Evolutionary conservation across 1,140 invertebrate species (phyloP).

Genomic region (Lordiphosa stackelbergi): DNA sequence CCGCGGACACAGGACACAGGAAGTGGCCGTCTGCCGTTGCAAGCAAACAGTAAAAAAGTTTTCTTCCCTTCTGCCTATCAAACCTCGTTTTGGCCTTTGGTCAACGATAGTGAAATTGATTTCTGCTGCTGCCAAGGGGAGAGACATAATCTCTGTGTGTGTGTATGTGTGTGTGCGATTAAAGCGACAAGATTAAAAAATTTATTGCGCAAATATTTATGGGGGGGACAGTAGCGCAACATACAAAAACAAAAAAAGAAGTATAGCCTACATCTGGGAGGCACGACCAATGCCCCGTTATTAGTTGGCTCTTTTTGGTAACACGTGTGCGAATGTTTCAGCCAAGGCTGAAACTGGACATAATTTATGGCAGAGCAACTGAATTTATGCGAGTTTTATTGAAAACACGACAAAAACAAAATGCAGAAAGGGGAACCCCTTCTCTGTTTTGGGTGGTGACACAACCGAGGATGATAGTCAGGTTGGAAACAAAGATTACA

Average conservation of each 20-base stretch:
- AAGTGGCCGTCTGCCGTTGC: slow-evolving; percentile 45
- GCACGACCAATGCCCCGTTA: slow-evolving; percentile 60
- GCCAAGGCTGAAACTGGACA: slow-evolving; percentile 52
- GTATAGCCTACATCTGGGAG: slow-evolving; percentile 57
- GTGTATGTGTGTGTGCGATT: slow-evolving; percentile 71
- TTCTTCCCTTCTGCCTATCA: not conserved
- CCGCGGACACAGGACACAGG: slow-evolving; percentile 16
- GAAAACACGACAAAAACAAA: slow-evolving; percentile 18
- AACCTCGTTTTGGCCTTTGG: slow-evolving; percentile 23
- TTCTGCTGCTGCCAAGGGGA: slow-evolving; percentile 60
- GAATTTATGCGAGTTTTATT: slow-evolving; percentile 62
- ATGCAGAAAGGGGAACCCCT: slow-evolving; percentile 5
- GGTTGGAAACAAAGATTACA: not conserved
- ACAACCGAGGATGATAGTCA: not conserved
- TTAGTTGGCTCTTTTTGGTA: slow-evolving; percentile 51
- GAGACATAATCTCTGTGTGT: slow-evolving; percentile 46
- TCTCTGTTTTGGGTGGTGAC: slow-evolving; percentile 4
- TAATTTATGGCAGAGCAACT: slow-evolving; percentile 63
- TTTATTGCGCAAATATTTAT: slow-evolving; percentile 78
- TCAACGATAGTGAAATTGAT: slow-evolving; percentile 75
- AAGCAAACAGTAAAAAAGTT: slow-evolving; percentile 49
- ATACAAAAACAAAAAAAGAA: slow-evolving; percentile 18
- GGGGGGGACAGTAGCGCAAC: slow-evolving; percentile 50
- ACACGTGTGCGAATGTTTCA: slow-evolving; percentile 37
- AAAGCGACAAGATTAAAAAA: slow-evolving; percentile 77